Conservation (phyloP, 1,140 invertebrate species). For the Drosophila repleta region DNA sequence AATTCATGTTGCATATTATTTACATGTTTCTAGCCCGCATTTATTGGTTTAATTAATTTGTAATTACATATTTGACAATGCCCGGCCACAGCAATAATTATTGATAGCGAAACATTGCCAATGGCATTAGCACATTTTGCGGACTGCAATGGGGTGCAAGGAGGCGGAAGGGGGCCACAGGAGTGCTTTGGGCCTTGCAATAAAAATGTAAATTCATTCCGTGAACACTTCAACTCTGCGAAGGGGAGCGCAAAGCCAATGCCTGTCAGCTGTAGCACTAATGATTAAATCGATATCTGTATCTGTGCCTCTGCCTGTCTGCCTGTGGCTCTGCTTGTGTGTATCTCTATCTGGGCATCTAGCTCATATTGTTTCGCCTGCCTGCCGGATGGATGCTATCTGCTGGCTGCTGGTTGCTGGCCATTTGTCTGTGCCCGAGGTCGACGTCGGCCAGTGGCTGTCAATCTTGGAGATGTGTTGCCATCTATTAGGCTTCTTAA, state of each 20-base stretch:
- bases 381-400: constrained; percentile 32
- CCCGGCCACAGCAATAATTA: constrained; percentile 48
- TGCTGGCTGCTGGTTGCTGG: constrained; percentile 17
- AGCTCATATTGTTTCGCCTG: constrained; percentile 24
- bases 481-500: constrained; percentile 45
- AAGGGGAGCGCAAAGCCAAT: constrained; percentile 3
- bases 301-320: constrained; percentile 32
- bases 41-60: constrained; percentile 45
- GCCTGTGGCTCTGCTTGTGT: constrained; percentile 3
- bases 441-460: constrained; percentile 23
- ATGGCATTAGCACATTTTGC: constrained; percentile 35
- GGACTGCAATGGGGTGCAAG: constrained; percentile 1
- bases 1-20: constrained; percentile 10
- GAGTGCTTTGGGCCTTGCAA: constrained; percentile 48
- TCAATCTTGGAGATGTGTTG: constrained; percentile 44
- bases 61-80: constrained; percentile 31
- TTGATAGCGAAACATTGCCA: constrained; percentile 53
- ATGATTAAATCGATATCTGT: constrained; percentile 80
- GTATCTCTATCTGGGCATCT: constrained; percentile 31
- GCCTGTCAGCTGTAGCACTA: constrained; percentile 52
- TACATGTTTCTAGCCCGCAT: constrained; percentile 11
- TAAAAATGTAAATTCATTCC: constrained; percentile 78
- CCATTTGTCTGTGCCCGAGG: constrained; percentile 53
- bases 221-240: constrained; percentile 48
- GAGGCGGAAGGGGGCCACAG: not conserved